Percentiles rank a stretch among this genome's conserved stretches.
These are phyloP conservation scores for Arge pagana DNA, from an alignment of 2,888 invertebrate species.

Conservation along the genomic window DNA sequence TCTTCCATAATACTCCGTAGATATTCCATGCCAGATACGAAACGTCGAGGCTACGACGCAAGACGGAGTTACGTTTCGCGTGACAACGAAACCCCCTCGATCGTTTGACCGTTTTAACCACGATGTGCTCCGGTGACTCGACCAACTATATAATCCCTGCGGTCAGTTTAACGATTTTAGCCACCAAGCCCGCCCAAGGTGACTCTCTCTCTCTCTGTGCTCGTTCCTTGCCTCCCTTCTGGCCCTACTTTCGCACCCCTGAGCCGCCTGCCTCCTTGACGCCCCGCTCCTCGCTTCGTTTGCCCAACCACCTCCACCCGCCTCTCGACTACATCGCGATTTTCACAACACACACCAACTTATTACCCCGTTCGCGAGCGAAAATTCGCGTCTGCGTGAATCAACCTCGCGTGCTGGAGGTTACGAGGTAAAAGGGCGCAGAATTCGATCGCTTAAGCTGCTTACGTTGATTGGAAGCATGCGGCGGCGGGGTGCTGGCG, in stretches of 20 bases:
- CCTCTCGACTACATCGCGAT: no score
- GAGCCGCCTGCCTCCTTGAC: conserved; percentile 9
- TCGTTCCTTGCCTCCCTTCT: background rate
- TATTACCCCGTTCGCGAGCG: no score
- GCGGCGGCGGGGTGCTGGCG: no score
- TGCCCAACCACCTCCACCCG: no score
- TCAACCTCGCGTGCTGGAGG: no score
- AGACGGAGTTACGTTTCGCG: conserved; percentile 18
- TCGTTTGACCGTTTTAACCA: conserved; percentile 20
- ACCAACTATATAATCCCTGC: conserved; percentile 15
- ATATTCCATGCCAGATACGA: conserved; percentile 9
- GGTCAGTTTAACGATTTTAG: conserved; percentile 22
- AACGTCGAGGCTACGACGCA: conserved; percentile 10
- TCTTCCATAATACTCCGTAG: conserved; percentile 3
- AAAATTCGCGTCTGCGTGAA: no score
- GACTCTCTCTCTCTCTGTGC: background rate
- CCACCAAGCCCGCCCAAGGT: conserved; percentile 17
- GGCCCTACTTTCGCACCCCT: background rate
- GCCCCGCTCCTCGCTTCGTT: conserved; percentile 16
- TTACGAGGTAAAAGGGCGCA: no score
- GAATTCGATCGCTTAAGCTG: conserved; percentile 15
- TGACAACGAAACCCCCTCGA: conserved; percentile 19
- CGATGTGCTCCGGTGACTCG: conserved; percentile 17
- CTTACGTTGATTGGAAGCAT: conserved; percentile 9
- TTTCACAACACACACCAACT: no score